A percentile compares a stretch with the other conserved stretches of the same genome.
These are phyloP conservation scores for Lutraria lutraria DNA, from an alignment of 2,888 invertebrate genomes.

Conservation along the genomic window DNA sequence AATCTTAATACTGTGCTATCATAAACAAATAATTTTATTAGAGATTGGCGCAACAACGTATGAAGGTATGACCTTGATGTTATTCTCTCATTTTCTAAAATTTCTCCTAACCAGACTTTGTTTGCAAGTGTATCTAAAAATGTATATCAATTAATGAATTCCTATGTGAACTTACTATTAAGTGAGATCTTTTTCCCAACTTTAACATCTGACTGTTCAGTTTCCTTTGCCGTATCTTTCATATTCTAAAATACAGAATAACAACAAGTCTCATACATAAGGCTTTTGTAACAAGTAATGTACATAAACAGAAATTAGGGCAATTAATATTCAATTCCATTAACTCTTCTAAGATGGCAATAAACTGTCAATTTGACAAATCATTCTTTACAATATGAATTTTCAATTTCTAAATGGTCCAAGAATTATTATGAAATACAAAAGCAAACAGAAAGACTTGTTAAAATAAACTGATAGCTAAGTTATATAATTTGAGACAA, in stretches of 20 bases:
- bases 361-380: neutral
- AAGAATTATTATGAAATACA: neutral
- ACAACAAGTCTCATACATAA: neutral
- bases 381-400: neutral
- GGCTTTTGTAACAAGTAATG: neutral
- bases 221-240: neutral
- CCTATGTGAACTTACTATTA: slow-evolving; percentile 57
- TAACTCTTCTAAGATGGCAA: too few species aligned
- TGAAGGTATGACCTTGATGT: too few species aligned
- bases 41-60: too few species aligned
- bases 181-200: slow-evolving; percentile 66
- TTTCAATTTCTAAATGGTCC: neutral
- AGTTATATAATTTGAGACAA: neutral
- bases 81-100: too few species aligned
- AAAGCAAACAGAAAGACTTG: neutral
- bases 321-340: neutral
- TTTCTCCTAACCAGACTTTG: too few species aligned
- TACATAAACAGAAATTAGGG: neutral
- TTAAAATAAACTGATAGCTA: neutral
- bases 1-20: too few species aligned
- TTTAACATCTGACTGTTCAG: slow-evolving; percentile 37
- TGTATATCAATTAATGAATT: too few species aligned
- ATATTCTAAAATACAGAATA: slow-evolving; percentile 48
- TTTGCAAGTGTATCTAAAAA: too few species aligned
- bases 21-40: too few species aligned